Percentiles rank a stretch among this genome's conserved stretches.
phyloP scores from a whole-genome alignment of 2,888 invertebrate species.

The Abscondita cerata region DNA sequence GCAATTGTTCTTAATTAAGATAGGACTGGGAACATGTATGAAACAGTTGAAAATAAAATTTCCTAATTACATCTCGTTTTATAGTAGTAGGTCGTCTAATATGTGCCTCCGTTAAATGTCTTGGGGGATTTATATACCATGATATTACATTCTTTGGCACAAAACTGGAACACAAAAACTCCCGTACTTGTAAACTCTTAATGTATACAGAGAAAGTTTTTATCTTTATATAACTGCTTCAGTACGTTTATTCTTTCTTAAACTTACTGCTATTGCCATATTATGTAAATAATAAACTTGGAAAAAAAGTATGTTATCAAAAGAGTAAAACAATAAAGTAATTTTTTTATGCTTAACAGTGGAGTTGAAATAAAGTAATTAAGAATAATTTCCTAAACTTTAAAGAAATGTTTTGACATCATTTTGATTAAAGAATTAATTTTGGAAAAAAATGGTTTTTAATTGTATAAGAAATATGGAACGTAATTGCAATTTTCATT shows the following conservation, averaged over 20 bases:
- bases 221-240: constrained; percentile 7
- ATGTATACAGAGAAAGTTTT: constrained; percentile 2
- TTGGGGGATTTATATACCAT: constrained; percentile 26
- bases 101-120: constrained; percentile 25
- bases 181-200: neutral
- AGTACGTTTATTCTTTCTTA: neutral
- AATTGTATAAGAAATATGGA: too few species aligned
- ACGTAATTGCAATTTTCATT: too few species aligned
- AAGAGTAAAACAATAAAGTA: too few species aligned
- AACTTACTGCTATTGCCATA: too few species aligned
- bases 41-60: constrained; percentile 26
- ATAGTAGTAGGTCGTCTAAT: constrained; percentile 18
- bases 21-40: constrained; percentile 32
- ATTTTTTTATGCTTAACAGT: too few species aligned
- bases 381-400: too few species aligned
- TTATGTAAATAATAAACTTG: too few species aligned
- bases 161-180: constrained; percentile 19
- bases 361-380: too few species aligned
- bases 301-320: too few species aligned
- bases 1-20: constrained; percentile 47
- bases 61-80: constrained; percentile 25
- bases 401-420: too few species aligned
- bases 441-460: too few species aligned
- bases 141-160: constrained; percentile 23
- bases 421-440: too few species aligned